Base-by-base conservation (phyloP, 2,888 invertebrate genomes). In the Sphaeridia pumilis region DNA sequence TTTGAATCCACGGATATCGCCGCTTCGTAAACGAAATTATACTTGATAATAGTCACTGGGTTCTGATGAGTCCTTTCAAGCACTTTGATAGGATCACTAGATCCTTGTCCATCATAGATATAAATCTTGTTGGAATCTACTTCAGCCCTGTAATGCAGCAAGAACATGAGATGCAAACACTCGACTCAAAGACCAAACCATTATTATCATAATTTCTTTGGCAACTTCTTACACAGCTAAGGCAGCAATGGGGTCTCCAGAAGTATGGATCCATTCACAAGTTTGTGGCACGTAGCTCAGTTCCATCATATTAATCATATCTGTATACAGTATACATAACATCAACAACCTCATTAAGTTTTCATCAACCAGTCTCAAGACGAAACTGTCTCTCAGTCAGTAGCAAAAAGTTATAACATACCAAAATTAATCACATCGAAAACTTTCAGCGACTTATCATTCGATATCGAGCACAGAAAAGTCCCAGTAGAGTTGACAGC, bases 231-330 rank as follows among this genome's bases (percentile, higher is more conserved):
- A n/a, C n/a, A n/a, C n/a, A 27, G 93, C 93, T 49, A 94, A 69
- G 25, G 85, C 83, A 48, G 84, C 78, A 53, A 93, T 81, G 0
- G 93, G 83, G 74, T 95, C 94, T 0, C 90, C 90, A 0, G 88
- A 79, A 0, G 83, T 80, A 69, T 88, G 92, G 54, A 94, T 82
- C 90, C 93, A 97, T 69, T 89, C 89, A 2, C 82, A 80, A 56
- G 83, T 83, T 34, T 78, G 77, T 0, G 95, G 94, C 12, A 78
- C 75, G 72, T 82, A 95, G 20, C 83, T 81, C 65, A 95, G 71
- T 65, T 84, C 80, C 67, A 97, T 82, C 86, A 98, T 98, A 70
- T 95, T 97, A 62, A 98, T 97, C 97, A 98, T 98, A 70, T 98
- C 95, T 82, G 75, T 63, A 69, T 69, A 63, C 44, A 49, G 43